Conservation (phyloP, 2,888 invertebrate species). For the Campoletis raptor region DNA sequence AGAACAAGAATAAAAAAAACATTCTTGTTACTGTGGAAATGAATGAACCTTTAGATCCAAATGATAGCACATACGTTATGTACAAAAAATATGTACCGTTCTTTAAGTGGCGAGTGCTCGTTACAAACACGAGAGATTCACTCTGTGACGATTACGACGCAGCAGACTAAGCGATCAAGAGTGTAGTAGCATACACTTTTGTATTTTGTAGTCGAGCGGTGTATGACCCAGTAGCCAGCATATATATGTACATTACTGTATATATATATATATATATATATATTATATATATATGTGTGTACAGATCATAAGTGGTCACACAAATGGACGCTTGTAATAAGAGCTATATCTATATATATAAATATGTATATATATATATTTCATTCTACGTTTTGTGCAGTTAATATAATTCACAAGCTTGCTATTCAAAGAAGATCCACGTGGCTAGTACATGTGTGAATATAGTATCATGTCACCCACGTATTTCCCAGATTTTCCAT, state of each 20-base stretch:
- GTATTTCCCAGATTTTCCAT: constrained; percentile 71
- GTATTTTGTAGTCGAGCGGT: constrained; percentile 60
- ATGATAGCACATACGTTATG: neutral
- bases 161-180: constrained; percentile 30
- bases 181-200: constrained; percentile 49
- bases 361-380: neutral
- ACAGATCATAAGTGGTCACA: constrained; percentile 6
- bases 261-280: constrained; percentile 1
- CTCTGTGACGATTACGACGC: constrained; percentile 40
- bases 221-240: constrained; percentile 60
- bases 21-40: neutral
- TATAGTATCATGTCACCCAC: constrained; percentile 65
- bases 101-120: neutral
- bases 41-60: neutral
- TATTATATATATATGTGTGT: neutral
- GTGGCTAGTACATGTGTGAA: constrained; percentile 27
- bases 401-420: constrained; percentile 29
- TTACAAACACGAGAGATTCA: neutral
- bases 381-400: constrained; percentile 23
- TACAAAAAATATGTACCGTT: neutral
- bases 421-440: constrained; percentile 32
- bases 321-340: constrained; percentile 17
- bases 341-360: constrained; percentile 11
- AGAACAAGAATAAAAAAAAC: neutral
- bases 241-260: constrained; percentile 1